phyloP scores from a whole-genome alignment of 2,888 invertebrate species.

The Syrista parreyssii region DNA sequence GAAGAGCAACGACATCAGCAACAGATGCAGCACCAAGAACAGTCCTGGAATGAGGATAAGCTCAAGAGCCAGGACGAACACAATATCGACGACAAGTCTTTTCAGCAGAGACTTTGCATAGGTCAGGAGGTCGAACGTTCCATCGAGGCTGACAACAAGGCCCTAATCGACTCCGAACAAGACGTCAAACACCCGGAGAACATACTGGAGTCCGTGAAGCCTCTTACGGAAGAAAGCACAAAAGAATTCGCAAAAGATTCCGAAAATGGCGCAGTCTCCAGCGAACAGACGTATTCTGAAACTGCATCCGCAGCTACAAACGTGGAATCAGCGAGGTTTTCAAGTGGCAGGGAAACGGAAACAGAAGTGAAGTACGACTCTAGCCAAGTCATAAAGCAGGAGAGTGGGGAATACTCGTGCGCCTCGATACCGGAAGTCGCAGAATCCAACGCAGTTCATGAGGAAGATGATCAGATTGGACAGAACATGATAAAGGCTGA shows the following conservation, averaged over 20 bases:
- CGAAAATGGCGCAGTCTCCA: background rate
- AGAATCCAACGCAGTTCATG: conserved; percentile 30
- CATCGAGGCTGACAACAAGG: background rate
- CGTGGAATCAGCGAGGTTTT: background rate
- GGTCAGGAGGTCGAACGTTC: background rate
- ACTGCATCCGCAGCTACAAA: background rate
- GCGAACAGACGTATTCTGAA: conserved; percentile 10
- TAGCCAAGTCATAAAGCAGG: conserved; percentile 50
- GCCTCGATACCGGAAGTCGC: conserved; percentile 33
- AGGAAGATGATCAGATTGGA: conserved; percentile 26
- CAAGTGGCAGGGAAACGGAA: conserved; percentile 13
- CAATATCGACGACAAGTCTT: conserved; percentile 53
- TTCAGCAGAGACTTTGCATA: conserved; percentile 42
- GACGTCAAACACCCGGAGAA: background rate
- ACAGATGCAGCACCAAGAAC: conserved; percentile 13
- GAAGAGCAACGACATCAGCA: conserved; percentile 15
- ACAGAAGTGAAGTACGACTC: conserved; percentile 39
- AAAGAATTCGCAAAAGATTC: conserved; percentile 9
- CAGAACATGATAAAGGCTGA: background rate
- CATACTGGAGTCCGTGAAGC: background rate
- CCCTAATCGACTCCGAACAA: background rate
- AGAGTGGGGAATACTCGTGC: conserved; percentile 45
- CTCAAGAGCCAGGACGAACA: conserved; percentile 33
- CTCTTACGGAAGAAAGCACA: conserved; percentile 6
- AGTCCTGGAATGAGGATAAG: conserved; percentile 14